These are phyloP conservation scores for Plagodis pulveraria DNA, from an alignment of 2,888 invertebrate genomes.

Conservation along the genomic window DNA sequence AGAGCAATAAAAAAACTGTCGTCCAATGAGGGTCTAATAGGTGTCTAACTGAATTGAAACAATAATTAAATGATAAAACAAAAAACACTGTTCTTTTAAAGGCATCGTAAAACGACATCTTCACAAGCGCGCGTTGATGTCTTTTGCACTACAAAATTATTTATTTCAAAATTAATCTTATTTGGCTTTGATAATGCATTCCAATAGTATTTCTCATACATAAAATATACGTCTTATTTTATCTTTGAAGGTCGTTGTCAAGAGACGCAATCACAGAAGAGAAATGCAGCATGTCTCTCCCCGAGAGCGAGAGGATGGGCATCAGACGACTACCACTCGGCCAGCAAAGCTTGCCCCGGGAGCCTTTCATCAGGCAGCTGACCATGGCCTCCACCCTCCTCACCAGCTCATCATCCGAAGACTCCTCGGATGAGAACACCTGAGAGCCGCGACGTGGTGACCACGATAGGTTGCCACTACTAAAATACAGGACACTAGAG, in stretches of 20 bases:
- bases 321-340: constrained; percentile 81
- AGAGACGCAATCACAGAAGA: constrained; percentile 91
- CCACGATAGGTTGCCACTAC: constrained; percentile 80
- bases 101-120: too few species aligned
- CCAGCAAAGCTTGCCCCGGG: constrained; percentile 84
- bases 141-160: constrained; percentile 7
- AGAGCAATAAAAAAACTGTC: too few species aligned
- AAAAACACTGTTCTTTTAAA: too few species aligned
- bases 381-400: constrained; percentile 86
- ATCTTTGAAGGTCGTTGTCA: constrained; percentile 79
- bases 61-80: too few species aligned
- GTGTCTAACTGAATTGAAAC: too few species aligned
- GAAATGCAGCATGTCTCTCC: constrained; percentile 86
- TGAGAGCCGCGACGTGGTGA: constrained; percentile 81
- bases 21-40: too few species aligned
- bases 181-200: too few species aligned
- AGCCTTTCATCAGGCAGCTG: constrained; percentile 85
- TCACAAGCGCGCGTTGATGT: constrained; percentile 6
- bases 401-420: constrained; percentile 86
- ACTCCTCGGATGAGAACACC: constrained; percentile 80
- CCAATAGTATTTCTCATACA: not conserved
- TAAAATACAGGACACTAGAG: constrained; percentile 75
- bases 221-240: not conserved
- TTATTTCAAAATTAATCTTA: not conserved
- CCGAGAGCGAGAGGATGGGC: constrained; percentile 84